Evolutionary conservation across 2,888 invertebrate species (phyloP).

Genomic region (Coelopa pilipes): DNA sequence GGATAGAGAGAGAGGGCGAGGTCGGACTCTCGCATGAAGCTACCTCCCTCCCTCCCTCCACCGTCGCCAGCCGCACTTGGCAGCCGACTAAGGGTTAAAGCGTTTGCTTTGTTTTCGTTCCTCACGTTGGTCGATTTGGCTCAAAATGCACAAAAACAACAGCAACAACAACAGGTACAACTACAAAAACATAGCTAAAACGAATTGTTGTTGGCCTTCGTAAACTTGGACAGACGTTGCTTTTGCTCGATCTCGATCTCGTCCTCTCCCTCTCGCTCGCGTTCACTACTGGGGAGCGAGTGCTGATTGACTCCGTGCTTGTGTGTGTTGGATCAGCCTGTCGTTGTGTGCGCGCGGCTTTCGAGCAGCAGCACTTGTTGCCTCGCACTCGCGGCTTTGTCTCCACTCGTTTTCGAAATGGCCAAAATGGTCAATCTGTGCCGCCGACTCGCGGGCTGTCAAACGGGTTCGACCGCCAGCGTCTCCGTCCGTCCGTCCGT

Average conservation of each 20-base stretch:
- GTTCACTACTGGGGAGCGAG: no score
- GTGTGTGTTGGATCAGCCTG: no score
- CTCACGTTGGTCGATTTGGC: slow-evolving; percentile 6
- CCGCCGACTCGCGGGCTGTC: no score
- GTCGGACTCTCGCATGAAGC: no score
- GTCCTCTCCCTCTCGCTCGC: no score
- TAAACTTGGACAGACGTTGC: background rate
- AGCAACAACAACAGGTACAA: no score
- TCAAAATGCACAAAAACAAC: slow-evolving; percentile 10
- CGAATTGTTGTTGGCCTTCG: slow-evolving; percentile 28
- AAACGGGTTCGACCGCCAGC: background rate
- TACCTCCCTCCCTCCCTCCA: no score
- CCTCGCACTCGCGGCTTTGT: background rate
- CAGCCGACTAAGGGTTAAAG: slow-evolving; percentile 8
- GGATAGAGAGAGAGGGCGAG: no score
- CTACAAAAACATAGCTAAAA: slow-evolving; percentile 10
- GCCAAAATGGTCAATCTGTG: slow-evolving; percentile 7
- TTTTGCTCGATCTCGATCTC: background rate
- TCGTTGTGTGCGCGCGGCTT: background rate
- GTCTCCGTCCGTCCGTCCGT: background rate
- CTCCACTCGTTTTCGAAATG: slow-evolving; percentile 9
- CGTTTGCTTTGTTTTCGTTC: background rate
- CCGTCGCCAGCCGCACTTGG: background rate
- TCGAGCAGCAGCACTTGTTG: slow-evolving; percentile 1
- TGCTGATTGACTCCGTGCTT: no score